Evolutionary conservation across 2,797 vertebrate species (phyloP).

Genomic region (Octomys mimax): DNA sequence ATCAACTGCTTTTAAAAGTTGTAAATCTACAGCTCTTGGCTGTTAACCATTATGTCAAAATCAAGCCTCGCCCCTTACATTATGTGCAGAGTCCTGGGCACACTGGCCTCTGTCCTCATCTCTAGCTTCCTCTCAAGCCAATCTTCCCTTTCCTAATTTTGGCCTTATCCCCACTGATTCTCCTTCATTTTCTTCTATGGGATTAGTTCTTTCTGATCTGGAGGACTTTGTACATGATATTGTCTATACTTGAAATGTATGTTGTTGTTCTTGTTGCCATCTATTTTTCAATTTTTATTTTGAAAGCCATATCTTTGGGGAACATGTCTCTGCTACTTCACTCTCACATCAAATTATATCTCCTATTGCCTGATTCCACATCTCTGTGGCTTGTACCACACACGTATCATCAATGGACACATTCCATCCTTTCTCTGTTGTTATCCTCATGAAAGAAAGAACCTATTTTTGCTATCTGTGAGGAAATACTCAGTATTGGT

Average conservation of each 20-base stretch:
- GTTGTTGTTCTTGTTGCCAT: neutral
- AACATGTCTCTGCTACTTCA: neutral
- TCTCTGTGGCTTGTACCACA: neutral
- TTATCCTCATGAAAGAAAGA: neutral
- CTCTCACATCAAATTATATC: neutral
- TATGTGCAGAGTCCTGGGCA: neutral
- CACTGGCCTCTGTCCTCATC: neutral
- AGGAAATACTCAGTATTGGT: constrained; percentile 4
- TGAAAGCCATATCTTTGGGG: neutral
- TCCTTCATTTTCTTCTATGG: neutral
- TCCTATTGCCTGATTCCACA: neutral
- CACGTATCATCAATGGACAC: neutral
- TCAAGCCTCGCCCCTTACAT: neutral
- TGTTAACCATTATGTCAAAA: neutral
- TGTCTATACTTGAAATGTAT: neutral
- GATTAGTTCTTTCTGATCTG: neutral
- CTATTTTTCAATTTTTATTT: neutral
- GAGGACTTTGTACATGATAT: neutral
- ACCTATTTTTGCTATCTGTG: neutral
- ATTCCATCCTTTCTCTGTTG: neutral
- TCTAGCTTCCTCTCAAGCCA: neutral
- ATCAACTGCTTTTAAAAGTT: neutral
- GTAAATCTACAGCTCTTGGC: neutral
- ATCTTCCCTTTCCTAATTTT: neutral
- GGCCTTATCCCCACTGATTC: neutral